A percentile compares a stretch with the other conserved stretches of the same genome.
phyloP scores from a whole-genome alignment of 2,113 vertebrate genomes.

The Dryoscopus gambensis region DNA sequence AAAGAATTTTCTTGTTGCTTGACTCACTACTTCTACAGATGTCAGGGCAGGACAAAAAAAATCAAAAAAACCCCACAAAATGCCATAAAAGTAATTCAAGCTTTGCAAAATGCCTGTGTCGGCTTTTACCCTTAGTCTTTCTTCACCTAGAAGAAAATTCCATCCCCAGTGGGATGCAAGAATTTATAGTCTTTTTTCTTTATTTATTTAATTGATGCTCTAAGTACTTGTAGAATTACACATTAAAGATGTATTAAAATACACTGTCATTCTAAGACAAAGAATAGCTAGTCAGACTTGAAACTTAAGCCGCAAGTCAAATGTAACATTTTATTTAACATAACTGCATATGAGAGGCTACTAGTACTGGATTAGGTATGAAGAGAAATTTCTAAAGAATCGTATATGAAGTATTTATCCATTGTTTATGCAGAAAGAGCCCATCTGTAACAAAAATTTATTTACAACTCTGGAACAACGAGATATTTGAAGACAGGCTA shows the following conservation, averaged over 20 bases:
- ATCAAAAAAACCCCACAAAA: neutral
- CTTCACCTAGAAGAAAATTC: neutral
- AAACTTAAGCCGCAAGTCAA: neutral
- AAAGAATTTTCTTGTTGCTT: neutral
- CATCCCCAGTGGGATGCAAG: neutral
- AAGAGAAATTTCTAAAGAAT: neutral
- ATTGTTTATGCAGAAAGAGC: neutral
- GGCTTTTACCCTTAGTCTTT: neutral
- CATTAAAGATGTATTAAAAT: neutral
- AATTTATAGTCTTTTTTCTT: neutral
- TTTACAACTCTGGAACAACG: neutral
- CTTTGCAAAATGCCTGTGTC: neutral
- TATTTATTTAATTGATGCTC: neutral
- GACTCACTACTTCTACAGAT: neutral
- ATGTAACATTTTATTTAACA: neutral
- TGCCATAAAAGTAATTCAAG: neutral
- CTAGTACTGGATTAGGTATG: neutral
- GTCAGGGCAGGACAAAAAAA: neutral
- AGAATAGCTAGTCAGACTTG: neutral
- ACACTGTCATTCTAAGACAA: neutral
- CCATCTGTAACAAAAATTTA: neutral
- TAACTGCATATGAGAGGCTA: neutral
- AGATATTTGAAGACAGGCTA: neutral
- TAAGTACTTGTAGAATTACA: neutral
- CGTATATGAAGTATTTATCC: neutral